Evolutionary conservation across 2,888 invertebrate species (phyloP).

Genomic region (Ennomos erosarius): DNA sequence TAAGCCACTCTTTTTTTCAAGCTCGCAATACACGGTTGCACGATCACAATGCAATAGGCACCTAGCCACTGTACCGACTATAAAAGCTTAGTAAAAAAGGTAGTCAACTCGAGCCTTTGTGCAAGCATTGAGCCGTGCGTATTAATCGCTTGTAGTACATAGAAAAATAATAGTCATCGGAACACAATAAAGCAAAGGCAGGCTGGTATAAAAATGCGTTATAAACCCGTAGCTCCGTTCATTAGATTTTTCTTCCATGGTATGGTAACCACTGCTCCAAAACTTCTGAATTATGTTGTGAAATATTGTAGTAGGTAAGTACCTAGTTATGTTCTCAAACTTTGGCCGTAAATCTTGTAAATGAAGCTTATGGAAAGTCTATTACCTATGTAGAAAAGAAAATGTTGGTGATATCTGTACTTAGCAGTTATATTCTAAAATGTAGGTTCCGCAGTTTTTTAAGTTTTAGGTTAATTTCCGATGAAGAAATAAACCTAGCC

Average conservation of each 20-base stretch:
- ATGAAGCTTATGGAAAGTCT: slow-evolving; percentile 20
- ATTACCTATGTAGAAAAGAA: slow-evolving; percentile 3
- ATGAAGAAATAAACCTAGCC: no score
- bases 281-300: slow-evolving; percentile 16
- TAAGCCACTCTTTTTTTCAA: slow-evolving; percentile 42
- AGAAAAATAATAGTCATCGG: slow-evolving; percentile 51
- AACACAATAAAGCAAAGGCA: slow-evolving; percentile 6
- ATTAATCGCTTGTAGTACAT: slow-evolving; percentile 63
- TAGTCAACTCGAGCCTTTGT: slow-evolving; percentile 61
- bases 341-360: slow-evolving; percentile 18
- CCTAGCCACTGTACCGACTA: slow-evolving; percentile 24
- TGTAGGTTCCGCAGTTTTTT: neutral
- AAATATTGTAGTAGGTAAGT: slow-evolving; percentile 15
- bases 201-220: slow-evolving; percentile 10
- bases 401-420: neutral
- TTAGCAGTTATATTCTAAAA: neutral
- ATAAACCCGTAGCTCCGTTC: slow-evolving; percentile 6
- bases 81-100: slow-evolving; percentile 60
- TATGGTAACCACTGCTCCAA: slow-evolving; percentile 19
- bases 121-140: slow-evolving; percentile 62
- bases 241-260: slow-evolving; percentile 22
- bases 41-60: slow-evolving; percentile 49
- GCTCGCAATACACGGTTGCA: slow-evolving; percentile 56
- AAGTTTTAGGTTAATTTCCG: no score
- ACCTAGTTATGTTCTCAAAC: slow-evolving; percentile 15